A percentile compares a stretch with the other conserved stretches of the same genome.
Conservation (phyloP, 2,888 invertebrate genomes). For the Acanthosepion lycidas region DNA sequence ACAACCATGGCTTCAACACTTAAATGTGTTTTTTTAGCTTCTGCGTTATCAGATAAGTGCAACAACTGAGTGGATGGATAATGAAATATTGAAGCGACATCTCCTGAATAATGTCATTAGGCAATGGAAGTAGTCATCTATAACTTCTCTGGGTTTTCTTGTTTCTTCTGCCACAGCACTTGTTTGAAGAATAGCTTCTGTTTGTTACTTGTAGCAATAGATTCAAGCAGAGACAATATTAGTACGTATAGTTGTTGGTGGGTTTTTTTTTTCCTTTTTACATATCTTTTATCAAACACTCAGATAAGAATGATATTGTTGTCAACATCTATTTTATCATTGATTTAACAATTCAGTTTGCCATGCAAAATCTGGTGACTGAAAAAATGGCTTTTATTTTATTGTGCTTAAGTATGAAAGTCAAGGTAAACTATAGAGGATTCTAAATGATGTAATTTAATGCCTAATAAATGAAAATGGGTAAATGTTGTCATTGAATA, state of each 20-base stretch:
- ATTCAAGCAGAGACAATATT: not conserved
- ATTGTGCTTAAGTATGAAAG: too few relatives aligned
- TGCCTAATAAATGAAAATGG: too few relatives aligned
- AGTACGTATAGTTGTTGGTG: not conserved
- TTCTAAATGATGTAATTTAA: too few relatives aligned
- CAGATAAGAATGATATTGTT: not conserved
- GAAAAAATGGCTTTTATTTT: not conserved
- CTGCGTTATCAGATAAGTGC: not conserved
- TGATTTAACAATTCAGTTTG: not conserved
- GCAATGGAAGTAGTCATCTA: not conserved
- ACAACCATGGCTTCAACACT: not conserved
- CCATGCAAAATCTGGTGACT: not conserved
- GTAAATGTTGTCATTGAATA: too few relatives aligned
- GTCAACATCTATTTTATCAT: not conserved
- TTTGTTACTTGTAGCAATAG: not conserved
- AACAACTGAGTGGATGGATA: not conserved
- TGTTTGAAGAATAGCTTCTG: not conserved
- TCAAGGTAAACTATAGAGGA: too few relatives aligned
- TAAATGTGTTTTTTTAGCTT: not conserved
- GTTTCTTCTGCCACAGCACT: not conserved
- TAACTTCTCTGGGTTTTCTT: not conserved
- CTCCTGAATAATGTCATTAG: not conserved
- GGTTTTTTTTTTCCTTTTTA: not conserved
- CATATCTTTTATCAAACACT: not conserved
- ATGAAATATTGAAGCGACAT: slow-evolving; percentile 21